Percentiles rank a stretch among this genome's conserved stretches.
Evolutionary conservation across 1,140 invertebrate genomes (phyloP).

Genomic region (Heliothis virescens): DNA sequence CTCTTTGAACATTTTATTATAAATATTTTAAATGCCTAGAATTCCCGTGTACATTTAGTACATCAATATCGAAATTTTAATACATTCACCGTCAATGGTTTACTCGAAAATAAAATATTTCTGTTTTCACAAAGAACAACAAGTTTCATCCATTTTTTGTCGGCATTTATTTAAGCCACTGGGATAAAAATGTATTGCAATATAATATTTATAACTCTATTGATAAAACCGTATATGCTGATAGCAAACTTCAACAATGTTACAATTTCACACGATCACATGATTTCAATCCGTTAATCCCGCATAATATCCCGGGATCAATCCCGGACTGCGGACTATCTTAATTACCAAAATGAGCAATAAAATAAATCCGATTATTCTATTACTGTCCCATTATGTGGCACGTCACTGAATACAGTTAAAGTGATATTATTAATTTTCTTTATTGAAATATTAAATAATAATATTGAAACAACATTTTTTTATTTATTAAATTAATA

Average conservation of each 20-base stretch:
- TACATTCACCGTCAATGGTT: too few relatives aligned
- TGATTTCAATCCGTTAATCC: slow-evolving; percentile 14
- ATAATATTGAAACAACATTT: slow-evolving; percentile 19
- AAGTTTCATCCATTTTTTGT: too few relatives aligned
- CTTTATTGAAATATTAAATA: slow-evolving; percentile 22
- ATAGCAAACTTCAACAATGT: background rate
- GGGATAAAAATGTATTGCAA: background rate
- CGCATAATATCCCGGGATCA: slow-evolving; percentile 27
- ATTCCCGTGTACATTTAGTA: too few relatives aligned
- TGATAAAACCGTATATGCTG: background rate
- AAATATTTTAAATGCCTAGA: too few relatives aligned
- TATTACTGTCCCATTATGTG: background rate
- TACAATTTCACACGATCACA: slow-evolving; percentile 7
- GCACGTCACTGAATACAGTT: slow-evolving; percentile 15
- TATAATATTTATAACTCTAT: slow-evolving; percentile 2
- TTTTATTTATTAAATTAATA: slow-evolving; percentile 25
- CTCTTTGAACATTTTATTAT: too few relatives aligned
- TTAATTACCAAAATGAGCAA: slow-evolving; percentile 23
- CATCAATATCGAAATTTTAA: too few relatives aligned
- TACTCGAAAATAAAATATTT: too few relatives aligned
- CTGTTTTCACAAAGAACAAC: too few relatives aligned
- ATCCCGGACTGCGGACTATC: background rate
- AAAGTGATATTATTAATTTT: slow-evolving; percentile 8
- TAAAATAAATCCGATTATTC: slow-evolving; percentile 35
- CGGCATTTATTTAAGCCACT: too few relatives aligned